phyloP scores from a whole-genome alignment of 2,888 invertebrate species.

The Dasysyrphus albostriatus region DNA sequence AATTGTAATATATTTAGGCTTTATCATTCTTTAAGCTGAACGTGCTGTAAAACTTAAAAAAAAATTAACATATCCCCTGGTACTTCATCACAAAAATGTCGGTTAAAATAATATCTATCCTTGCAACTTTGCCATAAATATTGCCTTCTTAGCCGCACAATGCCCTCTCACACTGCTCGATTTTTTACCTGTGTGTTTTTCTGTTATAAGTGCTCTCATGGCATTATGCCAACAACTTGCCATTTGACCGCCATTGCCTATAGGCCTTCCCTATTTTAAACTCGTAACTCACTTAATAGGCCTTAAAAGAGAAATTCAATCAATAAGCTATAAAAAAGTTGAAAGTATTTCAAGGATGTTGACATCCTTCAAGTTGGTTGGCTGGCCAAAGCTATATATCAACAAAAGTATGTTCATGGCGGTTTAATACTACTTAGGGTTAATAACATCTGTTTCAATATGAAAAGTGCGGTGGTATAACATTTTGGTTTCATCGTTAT shows the following conservation, averaged over 20 bases:
- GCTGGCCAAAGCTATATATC: neutral
- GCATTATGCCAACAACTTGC: constrained; percentile 28
- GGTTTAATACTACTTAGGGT: no score
- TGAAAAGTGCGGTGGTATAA: neutral
- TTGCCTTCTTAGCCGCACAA: constrained; percentile 2
- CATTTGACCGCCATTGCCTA: neutral
- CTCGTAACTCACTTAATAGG: neutral
- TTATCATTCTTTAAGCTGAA: no score
- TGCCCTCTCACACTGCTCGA: neutral
- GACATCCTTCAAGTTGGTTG: neutral
- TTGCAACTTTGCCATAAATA: constrained; percentile 2
- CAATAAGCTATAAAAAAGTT: neutral
- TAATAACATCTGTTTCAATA: constrained; percentile 34
- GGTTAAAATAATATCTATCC: constrained; percentile 7
- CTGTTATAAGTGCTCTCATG: constrained; percentile 28
- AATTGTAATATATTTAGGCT: no score
- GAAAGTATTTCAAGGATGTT: constrained; percentile 41
- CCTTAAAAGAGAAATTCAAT: neutral
- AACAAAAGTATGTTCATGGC: no score
- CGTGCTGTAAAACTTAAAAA: neutral
- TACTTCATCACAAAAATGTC: constrained; percentile 3
- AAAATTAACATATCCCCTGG: neutral
- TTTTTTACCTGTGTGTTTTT: constrained; percentile 28
- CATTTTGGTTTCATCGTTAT: constrained; percentile 4
- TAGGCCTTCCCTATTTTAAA: neutral